Evolutionary conservation across 2,888 invertebrate genomes (phyloP).

Genomic region (Nowickia ferox): DNA sequence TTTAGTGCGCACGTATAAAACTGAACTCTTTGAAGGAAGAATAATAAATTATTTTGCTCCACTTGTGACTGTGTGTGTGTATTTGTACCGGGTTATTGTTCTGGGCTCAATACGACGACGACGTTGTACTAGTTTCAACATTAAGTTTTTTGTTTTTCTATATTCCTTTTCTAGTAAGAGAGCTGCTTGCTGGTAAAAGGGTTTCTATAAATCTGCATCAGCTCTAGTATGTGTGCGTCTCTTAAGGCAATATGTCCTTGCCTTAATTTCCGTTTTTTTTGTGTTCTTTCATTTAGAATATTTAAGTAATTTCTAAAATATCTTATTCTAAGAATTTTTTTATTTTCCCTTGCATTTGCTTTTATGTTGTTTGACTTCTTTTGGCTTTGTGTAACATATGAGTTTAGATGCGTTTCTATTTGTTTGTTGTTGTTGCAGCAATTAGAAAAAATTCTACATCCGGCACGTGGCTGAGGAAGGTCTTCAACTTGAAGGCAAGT

Average conservation of each 20-base stretch:
- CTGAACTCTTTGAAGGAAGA: slow-evolving; percentile 3
- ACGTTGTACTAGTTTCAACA: slow-evolving; percentile 16
- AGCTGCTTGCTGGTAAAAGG: not conserved
- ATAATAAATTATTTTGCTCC: slow-evolving; percentile 16
- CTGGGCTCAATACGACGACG: slow-evolving; percentile 16
- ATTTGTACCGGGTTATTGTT: not conserved
- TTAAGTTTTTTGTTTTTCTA: not conserved
- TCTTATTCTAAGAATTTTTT: slow-evolving; percentile 14
- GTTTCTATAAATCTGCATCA: not conserved
- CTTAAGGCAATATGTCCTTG: slow-evolving; percentile 14
- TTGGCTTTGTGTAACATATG: not conserved
- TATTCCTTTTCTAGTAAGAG: not conserved
- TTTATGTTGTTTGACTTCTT: not conserved
- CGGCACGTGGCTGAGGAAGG: slow-evolving; percentile 3
- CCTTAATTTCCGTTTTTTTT: slow-evolving; percentile 11
- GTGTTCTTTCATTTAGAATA: not conserved
- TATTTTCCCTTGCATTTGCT: not conserved
- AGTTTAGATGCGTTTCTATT: not conserved
- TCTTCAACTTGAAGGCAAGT: not conserved
- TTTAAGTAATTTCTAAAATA: slow-evolving; percentile 10
- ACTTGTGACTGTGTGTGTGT: not conserved
- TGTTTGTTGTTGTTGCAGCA: not conserved
- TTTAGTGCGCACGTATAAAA: not conserved
- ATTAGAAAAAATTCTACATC: not conserved
- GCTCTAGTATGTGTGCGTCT: not conserved